Evolutionary conservation across 1,140 invertebrate genomes (phyloP).

Genomic region (Linepithema humile): DNA sequence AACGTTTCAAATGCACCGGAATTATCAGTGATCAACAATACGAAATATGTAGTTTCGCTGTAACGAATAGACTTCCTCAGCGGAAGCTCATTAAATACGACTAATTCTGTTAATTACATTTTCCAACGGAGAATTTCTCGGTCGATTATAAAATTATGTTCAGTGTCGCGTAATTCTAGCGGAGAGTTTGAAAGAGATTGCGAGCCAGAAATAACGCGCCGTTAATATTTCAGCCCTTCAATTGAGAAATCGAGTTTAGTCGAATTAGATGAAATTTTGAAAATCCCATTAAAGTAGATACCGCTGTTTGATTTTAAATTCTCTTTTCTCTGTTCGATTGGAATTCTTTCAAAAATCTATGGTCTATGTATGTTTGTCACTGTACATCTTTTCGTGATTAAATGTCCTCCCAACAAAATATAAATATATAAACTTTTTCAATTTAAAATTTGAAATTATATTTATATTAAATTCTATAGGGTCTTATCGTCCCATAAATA

Average conservation of each 20-base stretch:
- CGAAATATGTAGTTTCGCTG: slow-evolving; percentile 31
- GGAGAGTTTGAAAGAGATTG: slow-evolving; percentile 17
- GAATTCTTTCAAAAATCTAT: not conserved
- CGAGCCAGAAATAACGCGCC: slow-evolving; percentile 8
- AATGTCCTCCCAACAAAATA: too few species aligned
- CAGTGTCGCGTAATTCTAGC: slow-evolving; percentile 39
- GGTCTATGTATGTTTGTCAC: too few species aligned
- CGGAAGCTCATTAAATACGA: slow-evolving; percentile 16
- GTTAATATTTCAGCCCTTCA: slow-evolving; percentile 37
- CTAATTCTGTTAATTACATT: slow-evolving; percentile 6
- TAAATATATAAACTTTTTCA: too few species aligned
- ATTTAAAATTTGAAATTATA: too few species aligned
- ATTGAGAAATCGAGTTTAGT: not conserved
- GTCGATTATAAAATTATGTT: slow-evolving; percentile 30
- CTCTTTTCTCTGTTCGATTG: not conserved
- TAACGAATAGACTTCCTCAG: slow-evolving; percentile 22
- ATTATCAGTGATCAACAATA: slow-evolving; percentile 49
- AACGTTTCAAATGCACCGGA: slow-evolving; percentile 27
- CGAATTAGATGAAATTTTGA: slow-evolving; percentile 1
- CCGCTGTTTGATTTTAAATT: not conserved
- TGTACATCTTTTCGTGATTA: too few species aligned
- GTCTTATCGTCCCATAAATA: too few species aligned
- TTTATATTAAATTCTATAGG: too few species aligned
- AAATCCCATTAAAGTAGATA: not conserved
- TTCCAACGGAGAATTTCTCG: slow-evolving; percentile 27